Percentiles rank a stretch among this genome's conserved stretches.
Conservation (phyloP, 2,113 vertebrate genomes). For the Sinosuthora webbiana region DNA sequence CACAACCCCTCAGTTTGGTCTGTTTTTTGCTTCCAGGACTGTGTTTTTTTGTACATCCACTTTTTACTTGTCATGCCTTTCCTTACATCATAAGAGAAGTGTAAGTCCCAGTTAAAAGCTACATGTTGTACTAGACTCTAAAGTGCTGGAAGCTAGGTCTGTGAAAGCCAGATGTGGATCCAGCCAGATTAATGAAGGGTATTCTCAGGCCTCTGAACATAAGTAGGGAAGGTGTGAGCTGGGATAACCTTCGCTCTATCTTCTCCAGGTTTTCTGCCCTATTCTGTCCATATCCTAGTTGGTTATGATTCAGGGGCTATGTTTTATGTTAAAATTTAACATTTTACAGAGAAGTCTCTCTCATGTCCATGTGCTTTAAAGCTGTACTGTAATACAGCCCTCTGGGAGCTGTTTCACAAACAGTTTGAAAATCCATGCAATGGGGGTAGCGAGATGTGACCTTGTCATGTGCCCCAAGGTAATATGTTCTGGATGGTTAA, state of each 20-base stretch:
- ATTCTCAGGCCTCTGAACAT: not conserved
- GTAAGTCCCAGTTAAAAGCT: not conserved
- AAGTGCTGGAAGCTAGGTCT: not conserved
- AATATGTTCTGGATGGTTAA: not conserved
- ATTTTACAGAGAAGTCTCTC: not conserved
- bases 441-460: not conserved
- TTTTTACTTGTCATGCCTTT: not conserved
- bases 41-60: not conserved
- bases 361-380: not conserved
- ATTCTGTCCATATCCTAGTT: not conserved
- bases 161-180: not conserved
- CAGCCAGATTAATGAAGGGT: not conserved
- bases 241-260: not conserved
- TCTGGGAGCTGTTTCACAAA: not conserved
- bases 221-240: not conserved
- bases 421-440: not conserved
- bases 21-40: not conserved
- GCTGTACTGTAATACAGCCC: not conserved
- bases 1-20: not conserved
- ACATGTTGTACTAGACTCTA: accelerated
- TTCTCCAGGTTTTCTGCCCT: not conserved
- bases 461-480: not conserved
- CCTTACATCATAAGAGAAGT: not conserved
- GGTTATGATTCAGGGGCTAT: not conserved
- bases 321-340: not conserved